Evolutionary conservation across 2,113 vertebrate genomes (phyloP).

Genomic region (Piprites chloris): DNA sequence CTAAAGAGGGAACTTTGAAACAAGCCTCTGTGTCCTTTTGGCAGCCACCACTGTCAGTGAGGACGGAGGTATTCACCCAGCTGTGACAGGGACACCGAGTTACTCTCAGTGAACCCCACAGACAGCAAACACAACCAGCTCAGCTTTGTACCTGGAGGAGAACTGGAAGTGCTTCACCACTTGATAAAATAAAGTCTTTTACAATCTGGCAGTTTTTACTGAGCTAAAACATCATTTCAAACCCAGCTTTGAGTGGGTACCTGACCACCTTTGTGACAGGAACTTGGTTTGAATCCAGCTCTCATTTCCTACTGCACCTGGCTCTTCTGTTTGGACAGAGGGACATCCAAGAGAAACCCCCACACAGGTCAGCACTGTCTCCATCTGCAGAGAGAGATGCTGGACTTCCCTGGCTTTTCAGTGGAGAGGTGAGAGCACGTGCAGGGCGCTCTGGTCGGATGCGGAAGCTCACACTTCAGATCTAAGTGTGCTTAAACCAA

Average conservation of each 20-base stretch:
- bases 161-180: neutral
- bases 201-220: neutral
- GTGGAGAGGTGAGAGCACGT: rapidly evolving
- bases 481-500: neutral
- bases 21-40: neutral
- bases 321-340: neutral
- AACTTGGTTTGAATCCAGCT: neutral
- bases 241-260: neutral
- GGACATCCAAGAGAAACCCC: neutral
- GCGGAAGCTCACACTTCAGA: neutral
- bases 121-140: neutral
- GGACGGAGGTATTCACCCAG: neutral
- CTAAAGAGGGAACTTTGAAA: neutral
- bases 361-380: neutral
- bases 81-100: neutral
- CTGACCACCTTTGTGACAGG: neutral
- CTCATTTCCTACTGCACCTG: neutral
- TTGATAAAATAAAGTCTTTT: neutral
- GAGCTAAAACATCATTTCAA: neutral
- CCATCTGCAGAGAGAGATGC: neutral
- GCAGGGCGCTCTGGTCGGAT: neutral
- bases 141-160: neutral
- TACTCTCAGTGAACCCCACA: neutral
- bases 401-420: neutral
- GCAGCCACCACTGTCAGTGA: neutral